Evolutionary conservation across 2,113 vertebrate species (phyloP).

Genomic region (Euleptes europaea): DNA sequence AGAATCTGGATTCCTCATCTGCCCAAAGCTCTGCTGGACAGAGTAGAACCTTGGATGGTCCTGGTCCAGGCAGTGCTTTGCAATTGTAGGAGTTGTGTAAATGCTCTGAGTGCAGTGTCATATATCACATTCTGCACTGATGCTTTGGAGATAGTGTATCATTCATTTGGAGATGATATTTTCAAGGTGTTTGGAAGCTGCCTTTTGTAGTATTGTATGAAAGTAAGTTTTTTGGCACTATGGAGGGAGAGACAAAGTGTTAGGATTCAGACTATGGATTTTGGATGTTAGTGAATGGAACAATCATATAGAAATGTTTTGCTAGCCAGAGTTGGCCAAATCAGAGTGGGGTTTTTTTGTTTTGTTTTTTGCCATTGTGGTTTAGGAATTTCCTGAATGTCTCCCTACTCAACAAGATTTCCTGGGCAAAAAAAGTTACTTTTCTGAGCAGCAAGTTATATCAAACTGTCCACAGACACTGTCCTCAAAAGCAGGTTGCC

Average conservation of each 20-base stretch:
- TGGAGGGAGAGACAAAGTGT: background rate
- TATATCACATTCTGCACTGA: background rate
- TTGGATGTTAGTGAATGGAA: background rate
- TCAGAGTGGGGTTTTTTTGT: no score
- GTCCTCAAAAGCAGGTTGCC: background rate
- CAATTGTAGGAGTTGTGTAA: background rate
- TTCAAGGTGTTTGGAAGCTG: background rate
- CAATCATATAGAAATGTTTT: background rate
- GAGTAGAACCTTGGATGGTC: background rate
- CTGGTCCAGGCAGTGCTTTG: background rate
- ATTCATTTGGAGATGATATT: background rate
- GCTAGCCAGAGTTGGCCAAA: background rate
- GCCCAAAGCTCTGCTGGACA: background rate
- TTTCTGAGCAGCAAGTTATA: background rate
- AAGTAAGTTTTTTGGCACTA: background rate
- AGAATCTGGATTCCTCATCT: background rate
- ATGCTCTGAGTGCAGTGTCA: background rate
- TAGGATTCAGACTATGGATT: background rate
- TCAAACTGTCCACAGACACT: background rate
- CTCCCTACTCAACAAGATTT: background rate
- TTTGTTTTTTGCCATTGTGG: background rate
- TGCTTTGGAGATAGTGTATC: background rate
- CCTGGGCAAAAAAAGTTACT: background rate
- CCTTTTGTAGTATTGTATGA: background rate
- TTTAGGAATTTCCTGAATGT: background rate